These are phyloP conservation scores for Helicoverpa zea DNA, from an alignment of 1,140 invertebrate species.

Conservation along the genomic window DNA sequence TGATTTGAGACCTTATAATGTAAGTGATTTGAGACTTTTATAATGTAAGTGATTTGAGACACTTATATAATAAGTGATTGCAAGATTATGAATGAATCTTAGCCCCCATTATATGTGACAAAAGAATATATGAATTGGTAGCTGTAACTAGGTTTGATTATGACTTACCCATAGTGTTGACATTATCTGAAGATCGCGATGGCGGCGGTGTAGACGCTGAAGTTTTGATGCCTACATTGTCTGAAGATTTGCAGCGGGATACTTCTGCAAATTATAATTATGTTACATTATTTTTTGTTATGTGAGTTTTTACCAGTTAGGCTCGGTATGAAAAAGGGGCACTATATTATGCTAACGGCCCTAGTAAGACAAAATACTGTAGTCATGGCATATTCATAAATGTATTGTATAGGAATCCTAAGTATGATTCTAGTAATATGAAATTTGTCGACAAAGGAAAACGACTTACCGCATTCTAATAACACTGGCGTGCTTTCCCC, in stretches of 20 bases:
- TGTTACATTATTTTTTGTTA: too few species aligned
- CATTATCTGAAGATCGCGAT: slow-evolving; percentile 80
- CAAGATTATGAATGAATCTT: background rate
- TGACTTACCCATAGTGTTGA: slow-evolving; percentile 80
- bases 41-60: background rate
- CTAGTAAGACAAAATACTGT: too few species aligned
- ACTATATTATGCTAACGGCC: too few species aligned
- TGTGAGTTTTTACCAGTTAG: too few species aligned
- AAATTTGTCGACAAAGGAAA: background rate
- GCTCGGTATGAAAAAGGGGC: too few species aligned
- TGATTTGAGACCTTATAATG: too few species aligned
- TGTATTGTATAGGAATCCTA: too few species aligned
- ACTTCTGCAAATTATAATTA: slow-evolving; percentile 80
- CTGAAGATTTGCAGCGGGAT: slow-evolving; percentile 83
- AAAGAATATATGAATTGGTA: background rate
- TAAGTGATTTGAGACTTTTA: background rate
- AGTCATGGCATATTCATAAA: too few species aligned
- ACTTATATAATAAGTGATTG: background rate
- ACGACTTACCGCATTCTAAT: slow-evolving; percentile 79
- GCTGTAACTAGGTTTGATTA: background rate
- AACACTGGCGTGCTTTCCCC: slow-evolving; percentile 83
- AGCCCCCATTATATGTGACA: background rate
- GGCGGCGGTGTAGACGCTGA: slow-evolving; percentile 75
- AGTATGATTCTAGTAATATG: background rate
- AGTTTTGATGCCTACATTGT: slow-evolving; percentile 76